Base-by-base conservation (phyloP, 2,888 invertebrate species). In the Cerceris ruficornis region DNA sequence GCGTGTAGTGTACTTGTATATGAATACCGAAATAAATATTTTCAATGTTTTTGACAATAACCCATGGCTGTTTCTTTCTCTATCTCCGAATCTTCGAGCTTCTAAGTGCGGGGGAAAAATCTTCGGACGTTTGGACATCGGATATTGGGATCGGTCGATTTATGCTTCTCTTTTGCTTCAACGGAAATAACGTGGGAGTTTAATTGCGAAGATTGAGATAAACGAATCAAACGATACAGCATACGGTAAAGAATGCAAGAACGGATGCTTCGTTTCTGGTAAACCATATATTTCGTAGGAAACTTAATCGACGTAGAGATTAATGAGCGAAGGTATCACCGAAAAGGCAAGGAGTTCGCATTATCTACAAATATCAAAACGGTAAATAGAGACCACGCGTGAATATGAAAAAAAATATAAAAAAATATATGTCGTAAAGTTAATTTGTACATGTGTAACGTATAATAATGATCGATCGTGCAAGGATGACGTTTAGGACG, bases 1-100 rank as follows among this genome's bases (percentile, higher is more conserved):
- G 88, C 87, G 89, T 88, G 86, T 89, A 88, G 86, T 88, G 87
- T 90, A 88, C 82, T 87, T 86, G 83, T 88, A 88, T 87, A 87
- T 87, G 84, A 82, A 86, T 90, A 87, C 83, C 86, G 86, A 87
- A 87, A 88, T 87, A 88, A 88, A 87, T 88, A 86, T 89, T 90
- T 87, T 88, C 87, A 89, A 89, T 89, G 87, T 89, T 89, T 89
- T 89, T 89, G 84, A 87, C 87, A 88, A 83, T 80, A 82, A 52
- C 39, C 7, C 28, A 28, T 28, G 11, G 15, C n/a, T 0, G 39
- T 67, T 41, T 13, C 15, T 17, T 71, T 43, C 7, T 61, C 49
- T n/a, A n/a, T 14, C 0, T 0, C 41, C 13, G 7, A 50, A 50
- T 50, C 7, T 13, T 13, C n/a, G 4, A 28, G 1, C 28, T 28